Percentiles rank a stretch among this genome's conserved stretches.
These are phyloP conservation scores for Polydrusus tereticollis DNA, from an alignment of 2,888 invertebrate species.

Conservation along the genomic window DNA sequence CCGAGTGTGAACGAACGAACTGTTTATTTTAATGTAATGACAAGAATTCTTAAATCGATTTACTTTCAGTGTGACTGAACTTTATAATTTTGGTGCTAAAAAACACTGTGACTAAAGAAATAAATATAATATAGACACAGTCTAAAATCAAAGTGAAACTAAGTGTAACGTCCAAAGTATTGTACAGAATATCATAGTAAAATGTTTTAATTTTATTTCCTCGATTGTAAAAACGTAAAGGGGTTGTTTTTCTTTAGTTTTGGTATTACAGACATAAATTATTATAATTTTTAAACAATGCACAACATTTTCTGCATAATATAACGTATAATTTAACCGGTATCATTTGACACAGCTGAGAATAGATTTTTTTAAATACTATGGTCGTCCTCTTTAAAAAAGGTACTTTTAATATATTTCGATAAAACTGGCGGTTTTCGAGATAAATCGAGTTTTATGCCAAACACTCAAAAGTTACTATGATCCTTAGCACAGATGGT, in stretches of 20 bases:
- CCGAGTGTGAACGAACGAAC: not conserved
- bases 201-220: slow-evolving; percentile 8
- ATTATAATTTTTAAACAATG: too few species aligned
- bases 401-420: too few species aligned
- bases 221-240: not conserved
- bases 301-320: too few species aligned
- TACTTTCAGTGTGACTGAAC: slow-evolving; percentile 7
- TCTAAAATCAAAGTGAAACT: slow-evolving; percentile 18
- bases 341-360: too few species aligned
- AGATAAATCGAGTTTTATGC: too few species aligned
- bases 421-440: too few species aligned
- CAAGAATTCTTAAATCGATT: not conserved
- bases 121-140: not conserved
- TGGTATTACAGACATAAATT: not conserved
- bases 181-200: not conserved
- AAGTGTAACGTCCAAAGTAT: slow-evolving; percentile 10
- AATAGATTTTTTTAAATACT: too few species aligned
- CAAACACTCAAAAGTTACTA: too few species aligned
- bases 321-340: too few species aligned
- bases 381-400: too few species aligned
- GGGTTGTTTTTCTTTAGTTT: not conserved
- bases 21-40: not conserved
- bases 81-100: slow-evolving; percentile 19
- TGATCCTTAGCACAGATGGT: too few species aligned
- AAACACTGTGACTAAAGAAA: slow-evolving; percentile 8